Percentiles rank a stretch among this genome's conserved stretches.
These are phyloP conservation scores for Ditylenchus dipsaci DNA, from an alignment of 1,140 invertebrate genomes.

Conservation along the genomic window DNA sequence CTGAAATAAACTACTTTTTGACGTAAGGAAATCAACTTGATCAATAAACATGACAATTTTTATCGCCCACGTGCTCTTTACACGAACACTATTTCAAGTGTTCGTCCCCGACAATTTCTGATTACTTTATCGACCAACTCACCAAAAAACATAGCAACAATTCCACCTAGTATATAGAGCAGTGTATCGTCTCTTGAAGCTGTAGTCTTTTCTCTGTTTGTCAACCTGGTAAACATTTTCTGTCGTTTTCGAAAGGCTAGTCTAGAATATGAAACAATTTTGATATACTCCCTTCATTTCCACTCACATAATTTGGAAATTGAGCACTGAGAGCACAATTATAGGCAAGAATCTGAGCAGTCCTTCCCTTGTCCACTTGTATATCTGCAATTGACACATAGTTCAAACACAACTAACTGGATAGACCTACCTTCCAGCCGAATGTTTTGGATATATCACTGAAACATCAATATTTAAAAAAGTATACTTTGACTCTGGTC, in stretches of 20 bases:
- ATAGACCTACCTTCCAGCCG: constrained; percentile 37
- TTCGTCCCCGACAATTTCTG: too few relatives aligned
- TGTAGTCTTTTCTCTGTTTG: constrained; percentile 45
- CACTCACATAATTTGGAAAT: constrained; percentile 51
- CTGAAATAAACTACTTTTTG: too few relatives aligned
- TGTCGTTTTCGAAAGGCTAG: constrained; percentile 53
- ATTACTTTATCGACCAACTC: not conserved
- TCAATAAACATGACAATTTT: too few relatives aligned
- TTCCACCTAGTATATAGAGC: constrained; percentile 55
- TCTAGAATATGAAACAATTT: too few relatives aligned
- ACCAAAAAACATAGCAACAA: constrained; percentile 44
- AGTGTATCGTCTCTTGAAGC: constrained; percentile 50
- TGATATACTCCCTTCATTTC: too few relatives aligned
- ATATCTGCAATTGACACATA: constrained; percentile 40
- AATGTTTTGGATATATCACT: constrained; percentile 41
- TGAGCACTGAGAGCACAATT: constrained; percentile 48
- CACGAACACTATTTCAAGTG: too few relatives aligned
- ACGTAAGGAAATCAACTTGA: too few relatives aligned
- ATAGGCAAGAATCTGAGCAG: constrained; percentile 54
- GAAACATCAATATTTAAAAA: too few relatives aligned
- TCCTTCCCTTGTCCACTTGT: constrained; percentile 56
- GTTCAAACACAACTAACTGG: constrained; percentile 6
- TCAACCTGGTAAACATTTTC: constrained; percentile 57
- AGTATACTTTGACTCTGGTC: too few relatives aligned
- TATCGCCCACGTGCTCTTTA: too few relatives aligned